Base-by-base conservation (phyloP, 2,888 invertebrate species). In the Nemoura dubitans region DNA sequence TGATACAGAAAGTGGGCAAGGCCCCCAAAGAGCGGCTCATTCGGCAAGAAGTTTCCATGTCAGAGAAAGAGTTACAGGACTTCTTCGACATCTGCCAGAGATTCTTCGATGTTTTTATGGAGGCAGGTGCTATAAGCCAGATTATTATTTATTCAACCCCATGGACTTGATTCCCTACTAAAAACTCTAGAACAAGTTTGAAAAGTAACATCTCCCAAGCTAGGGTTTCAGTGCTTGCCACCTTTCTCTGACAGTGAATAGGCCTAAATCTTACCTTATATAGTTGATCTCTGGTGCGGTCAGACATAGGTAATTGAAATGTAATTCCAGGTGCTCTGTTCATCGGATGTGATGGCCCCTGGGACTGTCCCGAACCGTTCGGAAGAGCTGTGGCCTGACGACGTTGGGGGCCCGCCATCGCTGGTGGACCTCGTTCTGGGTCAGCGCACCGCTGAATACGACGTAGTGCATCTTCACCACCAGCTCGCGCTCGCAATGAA, bases 11-110 rank as follows among this genome's bases (percentile, higher is more conserved):
- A 92, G 94, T 95, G 2, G 96, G 98, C 0, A 96, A 96, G 91
- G 91, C 97, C 85, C 97, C 98, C 0, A 97, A 97, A 91, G 97
- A 98, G 89, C 94, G 96, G 88, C 92, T 97, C 85, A 97, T 97
- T 89, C 92, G 94, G 87, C 96, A 96, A 92, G 96, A 96, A 88
- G 93, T 96, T 29, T 96, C 96, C 16, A 93, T 96, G 88, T 93
- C 95, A 3, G 95, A 95, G 88, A 92, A 93, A 0, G 93, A 94
- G 89, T 92, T 91, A 25, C 89, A 90, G 3, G 86, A 86, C 36
- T 91, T 92, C 89, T 89, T 94, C 6, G 90, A 91, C 29, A 90
- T 91, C 42, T 92, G 92, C 86, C 92, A 92, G 83, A 91, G 91
- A 42, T 92, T 94, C 89, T 90, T 94, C 86, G 93, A 93, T 88